Base-by-base conservation (phyloP, 2,113 vertebrate species). In the Stigmatopora argus region DNA sequence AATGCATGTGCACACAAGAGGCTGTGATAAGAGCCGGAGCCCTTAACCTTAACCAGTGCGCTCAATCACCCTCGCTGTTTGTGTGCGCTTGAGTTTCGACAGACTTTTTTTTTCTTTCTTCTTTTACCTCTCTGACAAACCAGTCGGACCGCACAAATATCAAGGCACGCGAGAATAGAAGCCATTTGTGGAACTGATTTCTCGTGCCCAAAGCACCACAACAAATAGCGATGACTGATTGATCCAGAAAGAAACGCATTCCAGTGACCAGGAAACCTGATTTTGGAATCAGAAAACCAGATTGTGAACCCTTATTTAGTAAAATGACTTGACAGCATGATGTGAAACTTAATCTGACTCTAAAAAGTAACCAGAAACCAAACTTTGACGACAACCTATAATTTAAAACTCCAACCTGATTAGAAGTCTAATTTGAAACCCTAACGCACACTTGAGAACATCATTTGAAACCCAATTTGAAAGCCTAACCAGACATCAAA, bases 151-250 rank as follows among this genome's bases (percentile, higher is more conserved):
- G 64, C 77, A 78, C 65, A 64, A 58, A 71, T 8, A 74, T 19
- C 65, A 9, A 61, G 53, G 64, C 62, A 59, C 26, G 64, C 14
- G n/a, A 80, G 67, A 44, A 66, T 31, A 77, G 57, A 62, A 56
- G 66, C 65, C 65, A 78, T 73, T 77, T 67, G 35, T 19, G 52
- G 66, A 35, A 77, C 66, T 56, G 8, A 67, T 72, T 85, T 85
- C 82, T 84, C 82, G 83, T 47, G 67, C 15, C 71, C 66, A 46
- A 64, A 74, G 46, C 44, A 74, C 64, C 80, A 4, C 19, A 77
- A 74, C 79, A 89, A 89, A 89, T 80, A 88, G 70, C 84, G 79
- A 89, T 89, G 84, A 88, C 89, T 88, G 75, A 88, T 86, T 89
- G 80, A 78, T 70, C 62, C 62, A 78, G 82, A 74, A 86, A 74